Evolutionary conservation across 1,140 invertebrate genomes (phyloP).

Genomic region (Ceratina calcarata): DNA sequence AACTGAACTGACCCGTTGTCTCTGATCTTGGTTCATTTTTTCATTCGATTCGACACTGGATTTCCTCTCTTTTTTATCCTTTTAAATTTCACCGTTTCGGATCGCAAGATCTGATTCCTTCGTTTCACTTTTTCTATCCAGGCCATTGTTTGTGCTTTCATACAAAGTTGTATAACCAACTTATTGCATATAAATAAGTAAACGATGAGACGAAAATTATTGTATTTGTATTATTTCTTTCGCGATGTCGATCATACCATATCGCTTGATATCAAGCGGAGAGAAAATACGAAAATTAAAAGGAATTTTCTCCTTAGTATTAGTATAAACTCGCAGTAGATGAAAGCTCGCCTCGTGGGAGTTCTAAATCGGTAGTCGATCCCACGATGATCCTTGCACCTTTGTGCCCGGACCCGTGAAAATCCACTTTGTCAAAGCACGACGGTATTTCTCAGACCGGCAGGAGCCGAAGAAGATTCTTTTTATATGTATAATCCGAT

Average conservation of each 20-base stretch:
- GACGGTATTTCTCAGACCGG: slow-evolving; percentile 2
- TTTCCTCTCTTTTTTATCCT: neutral
- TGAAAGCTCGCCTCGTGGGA: slow-evolving; percentile 36
- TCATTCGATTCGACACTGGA: neutral
- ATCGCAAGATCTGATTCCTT: neutral
- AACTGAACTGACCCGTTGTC: neutral
- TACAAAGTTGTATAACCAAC: neutral
- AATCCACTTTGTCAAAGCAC: slow-evolving; percentile 60
- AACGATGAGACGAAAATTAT: too few species aligned
- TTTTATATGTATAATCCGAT: slow-evolving; percentile 39
- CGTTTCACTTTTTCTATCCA: neutral
- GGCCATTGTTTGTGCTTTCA: neutral
- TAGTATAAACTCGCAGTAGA: slow-evolving; percentile 49
- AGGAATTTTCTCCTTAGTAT: slow-evolving; percentile 43
- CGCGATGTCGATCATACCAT: slow-evolving; percentile 23
- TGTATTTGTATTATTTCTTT: slow-evolving; percentile 19
- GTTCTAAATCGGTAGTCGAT: slow-evolving; percentile 41
- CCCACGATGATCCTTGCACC: slow-evolving; percentile 50
- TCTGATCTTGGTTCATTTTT: neutral
- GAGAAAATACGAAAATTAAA: neutral
- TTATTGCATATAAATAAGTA: too few species aligned
- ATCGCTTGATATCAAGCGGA: neutral
- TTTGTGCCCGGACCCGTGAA: slow-evolving; percentile 29
- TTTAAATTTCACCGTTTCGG: too few species aligned
- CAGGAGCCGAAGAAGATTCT: neutral